A percentile compares a stretch with the other conserved stretches of the same genome.
phyloP scores from a whole-genome alignment of 2,797 vertebrate genomes.

The Babyrousa celebensis region DNA sequence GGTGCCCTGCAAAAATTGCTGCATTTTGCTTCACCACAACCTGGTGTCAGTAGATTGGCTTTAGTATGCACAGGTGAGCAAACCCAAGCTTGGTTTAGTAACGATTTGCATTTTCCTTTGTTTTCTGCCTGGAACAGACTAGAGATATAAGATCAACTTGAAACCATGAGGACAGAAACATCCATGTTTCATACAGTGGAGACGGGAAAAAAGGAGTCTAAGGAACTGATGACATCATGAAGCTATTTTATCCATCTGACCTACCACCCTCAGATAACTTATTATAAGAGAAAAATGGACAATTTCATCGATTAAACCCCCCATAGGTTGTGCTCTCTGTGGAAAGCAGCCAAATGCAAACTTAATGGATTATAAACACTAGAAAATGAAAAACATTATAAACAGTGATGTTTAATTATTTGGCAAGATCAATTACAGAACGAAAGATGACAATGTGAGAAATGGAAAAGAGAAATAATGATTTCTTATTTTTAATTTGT shows the following conservation, averaged over 20 bases:
- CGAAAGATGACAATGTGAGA: background rate
- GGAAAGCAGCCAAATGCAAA: background rate
- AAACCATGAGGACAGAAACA: background rate
- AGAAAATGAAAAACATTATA: background rate
- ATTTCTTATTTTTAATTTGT: background rate
- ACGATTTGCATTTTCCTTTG: background rate
- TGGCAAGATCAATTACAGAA: background rate
- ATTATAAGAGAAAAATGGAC: background rate
- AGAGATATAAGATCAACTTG: background rate
- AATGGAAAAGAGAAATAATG: background rate
- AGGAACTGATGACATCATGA: background rate
- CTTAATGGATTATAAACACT: background rate
- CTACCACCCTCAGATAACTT: background rate
- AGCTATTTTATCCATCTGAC: background rate
- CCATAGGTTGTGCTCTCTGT: background rate
- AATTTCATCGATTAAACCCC: background rate
- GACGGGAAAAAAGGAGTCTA: background rate
- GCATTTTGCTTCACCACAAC: too few relatives aligned
- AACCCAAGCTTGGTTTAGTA: too few relatives aligned
- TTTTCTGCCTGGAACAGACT: background rate
- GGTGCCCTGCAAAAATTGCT: too few relatives aligned
- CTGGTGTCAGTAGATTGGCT: too few relatives aligned
- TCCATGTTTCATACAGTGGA: background rate
- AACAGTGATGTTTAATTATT: background rate
- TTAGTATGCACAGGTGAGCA: too few relatives aligned